Evolutionary conservation across 2,888 invertebrate genomes (phyloP).

Genomic region (Epirrita christyi): DNA sequence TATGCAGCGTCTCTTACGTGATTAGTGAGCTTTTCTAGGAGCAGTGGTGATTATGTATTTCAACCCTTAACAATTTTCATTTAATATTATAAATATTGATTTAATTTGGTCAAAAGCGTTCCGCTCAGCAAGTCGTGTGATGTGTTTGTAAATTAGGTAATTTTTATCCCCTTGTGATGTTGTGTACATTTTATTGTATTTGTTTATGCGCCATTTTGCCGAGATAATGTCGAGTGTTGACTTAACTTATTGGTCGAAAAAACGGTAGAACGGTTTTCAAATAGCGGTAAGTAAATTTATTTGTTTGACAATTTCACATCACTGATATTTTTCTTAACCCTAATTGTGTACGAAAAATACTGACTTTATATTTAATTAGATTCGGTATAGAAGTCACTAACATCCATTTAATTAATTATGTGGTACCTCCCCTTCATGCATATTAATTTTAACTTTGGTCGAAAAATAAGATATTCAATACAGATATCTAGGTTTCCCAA

Average conservation of each 20-base stretch:
- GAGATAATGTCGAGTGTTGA: background rate
- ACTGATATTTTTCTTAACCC: too few species aligned
- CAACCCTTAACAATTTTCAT: background rate
- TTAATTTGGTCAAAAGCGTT: slow-evolving; percentile 8
- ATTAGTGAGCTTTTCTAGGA: background rate
- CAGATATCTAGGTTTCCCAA: background rate
- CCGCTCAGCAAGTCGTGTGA: slow-evolving; percentile 1
- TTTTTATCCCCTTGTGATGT: slow-evolving; percentile 17
- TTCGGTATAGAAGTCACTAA: too few species aligned
- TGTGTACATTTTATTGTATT: slow-evolving; percentile 27
- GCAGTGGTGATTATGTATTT: background rate
- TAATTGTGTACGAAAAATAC: too few species aligned
- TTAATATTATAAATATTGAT: slow-evolving; percentile 2
- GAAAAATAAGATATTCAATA: background rate
- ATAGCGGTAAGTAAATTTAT: too few species aligned
- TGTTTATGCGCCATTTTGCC: slow-evolving; percentile 3
- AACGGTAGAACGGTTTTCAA: background rate
- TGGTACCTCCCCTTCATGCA: background rate
- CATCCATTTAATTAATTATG: background rate
- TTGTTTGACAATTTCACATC: too few species aligned
- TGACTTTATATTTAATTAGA: too few species aligned
- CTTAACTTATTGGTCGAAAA: slow-evolving; percentile 7
- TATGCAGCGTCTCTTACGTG: background rate
- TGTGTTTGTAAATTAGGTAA: slow-evolving; percentile 18
- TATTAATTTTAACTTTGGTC: background rate